phyloP scores from a whole-genome alignment of 2,888 invertebrate genomes.

The Crioceris asparagi region DNA sequence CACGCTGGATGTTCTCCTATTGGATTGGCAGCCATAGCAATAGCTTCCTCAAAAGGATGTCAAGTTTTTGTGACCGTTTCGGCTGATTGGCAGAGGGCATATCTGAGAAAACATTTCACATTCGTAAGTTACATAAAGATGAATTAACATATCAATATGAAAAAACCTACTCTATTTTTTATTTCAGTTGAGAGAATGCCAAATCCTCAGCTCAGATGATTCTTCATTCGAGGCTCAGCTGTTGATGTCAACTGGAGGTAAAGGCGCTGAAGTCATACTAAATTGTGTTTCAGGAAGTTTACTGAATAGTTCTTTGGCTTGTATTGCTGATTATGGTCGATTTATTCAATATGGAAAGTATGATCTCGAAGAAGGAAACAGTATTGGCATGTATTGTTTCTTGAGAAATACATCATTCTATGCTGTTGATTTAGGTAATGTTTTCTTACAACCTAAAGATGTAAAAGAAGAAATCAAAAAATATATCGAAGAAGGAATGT shows the following conservation, averaged over 20 bases:
- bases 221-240: slow-evolving; percentile 79
- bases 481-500: slow-evolving; percentile 53
- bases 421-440: slow-evolving; percentile 61
- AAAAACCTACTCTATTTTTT: not conserved
- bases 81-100: slow-evolving; percentile 34
- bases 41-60: slow-evolving; percentile 49
- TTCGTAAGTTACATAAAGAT: slow-evolving; percentile 25
- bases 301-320: slow-evolving; percentile 57
- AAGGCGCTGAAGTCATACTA: slow-evolving; percentile 81
- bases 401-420: slow-evolving; percentile 69
- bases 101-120: slow-evolving; percentile 28
- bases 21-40: slow-evolving; percentile 59
- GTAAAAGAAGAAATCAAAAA: slow-evolving; percentile 45
- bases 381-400: slow-evolving; percentile 62
- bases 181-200: slow-evolving; percentile 28
- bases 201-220: slow-evolving; percentile 37
- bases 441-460: slow-evolving; percentile 45
- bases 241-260: slow-evolving; percentile 67
- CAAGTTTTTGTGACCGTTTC: slow-evolving; percentile 53
- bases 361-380: slow-evolving; percentile 58
- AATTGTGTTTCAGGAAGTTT: slow-evolving; percentile 89
- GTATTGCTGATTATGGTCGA: slow-evolving; percentile 50
- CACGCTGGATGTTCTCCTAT: slow-evolving; percentile 52
- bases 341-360: slow-evolving; percentile 82
- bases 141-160: not conserved